Base-by-base conservation (phyloP, 2,888 invertebrate genomes). In the Danaus chrysippus region DNA sequence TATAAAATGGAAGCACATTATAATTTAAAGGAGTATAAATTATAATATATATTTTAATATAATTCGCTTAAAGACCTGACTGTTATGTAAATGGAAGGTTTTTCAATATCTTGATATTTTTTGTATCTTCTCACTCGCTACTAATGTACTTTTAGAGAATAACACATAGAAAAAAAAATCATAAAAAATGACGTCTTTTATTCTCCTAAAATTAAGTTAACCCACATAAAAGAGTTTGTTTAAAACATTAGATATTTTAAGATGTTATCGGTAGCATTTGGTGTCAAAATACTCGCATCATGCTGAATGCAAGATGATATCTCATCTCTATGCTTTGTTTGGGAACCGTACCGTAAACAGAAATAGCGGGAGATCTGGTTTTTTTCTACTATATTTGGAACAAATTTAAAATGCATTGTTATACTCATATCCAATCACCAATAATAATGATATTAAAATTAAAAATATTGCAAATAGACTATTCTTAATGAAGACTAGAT, bases 261-360 rank as follows among this genome's bases (percentile, higher is more conserved):
- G 90, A 91, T 91, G 75, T 86, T 91, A 91, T 91, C 91, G 71
- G 13, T 62, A 41, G 69, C 86, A 84, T 91, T 87, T 90, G 89
- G 89, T 90, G 91, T 91, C 90, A 91, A 88, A 90, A 89, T 76
- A 88, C 87, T 87, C 90, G 84, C 89, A 87, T 91, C 90, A 91
- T 87, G 87, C 88, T 77, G 89, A 86, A 87, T 80, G 72, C 87
- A 89, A 67, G 68, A 67, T 68, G 90, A 90, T 90, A 88, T 66
- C 58, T 49, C 76, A 89, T 87, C 89, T 84, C 63, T 69, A 69
- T 71, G 78, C 83, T 88, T 90, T 91, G 84, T 85, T 84, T 78
- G 66, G 75, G 78, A 82, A 86, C 86, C 77, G 76, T 73, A 85
- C 83, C 81, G 81, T 89, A 90, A 90, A 90, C 88, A 88, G 81